A percentile compares a stretch with the other conserved stretches of the same genome.
Conservation (phyloP, 1,140 invertebrate species). For the Pachypsylla venusta region DNA sequence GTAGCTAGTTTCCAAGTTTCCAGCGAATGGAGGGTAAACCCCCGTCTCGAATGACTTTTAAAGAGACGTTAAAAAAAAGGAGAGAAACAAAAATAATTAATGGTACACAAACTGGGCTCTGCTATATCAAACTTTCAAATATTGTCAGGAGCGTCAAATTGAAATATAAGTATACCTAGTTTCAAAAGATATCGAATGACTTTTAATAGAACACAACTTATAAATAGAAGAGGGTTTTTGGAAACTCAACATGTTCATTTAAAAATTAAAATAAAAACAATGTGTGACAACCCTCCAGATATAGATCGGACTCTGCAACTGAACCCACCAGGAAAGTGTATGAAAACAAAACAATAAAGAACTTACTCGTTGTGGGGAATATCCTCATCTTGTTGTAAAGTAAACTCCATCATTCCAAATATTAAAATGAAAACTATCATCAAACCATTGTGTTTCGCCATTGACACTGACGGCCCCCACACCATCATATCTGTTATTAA, state of each 20-base stretch:
- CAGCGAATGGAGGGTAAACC: too few species aligned
- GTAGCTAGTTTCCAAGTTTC: too few species aligned
- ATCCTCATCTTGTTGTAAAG: constrained; percentile 57
- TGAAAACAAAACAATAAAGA: constrained; percentile 3
- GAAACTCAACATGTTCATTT: neutral
- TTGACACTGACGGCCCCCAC: neutral
- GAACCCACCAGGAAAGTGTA: too few species aligned
- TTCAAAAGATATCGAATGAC: too few species aligned
- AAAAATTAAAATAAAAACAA: neutral
- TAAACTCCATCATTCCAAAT: constrained; percentile 21
- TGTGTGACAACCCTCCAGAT: neutral
- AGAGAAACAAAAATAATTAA: too few species aligned
- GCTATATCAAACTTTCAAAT: too few species aligned
- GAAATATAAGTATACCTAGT: too few species aligned
- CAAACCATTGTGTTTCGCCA: neutral
- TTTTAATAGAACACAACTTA: neutral
- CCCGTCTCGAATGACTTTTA: too few species aligned
- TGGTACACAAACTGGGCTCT: too few species aligned
- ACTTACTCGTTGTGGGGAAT: constrained; percentile 72
- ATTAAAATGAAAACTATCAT: constrained; percentile 9
- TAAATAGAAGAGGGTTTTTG: neutral
- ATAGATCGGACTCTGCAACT: neutral
- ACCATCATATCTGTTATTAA: constrained; percentile 3
- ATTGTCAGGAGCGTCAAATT: too few species aligned
- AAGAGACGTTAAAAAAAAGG: too few species aligned